Evolutionary conservation across 2,888 invertebrate genomes (phyloP).

Genomic region (Dasysyrphus tricinctus): DNA sequence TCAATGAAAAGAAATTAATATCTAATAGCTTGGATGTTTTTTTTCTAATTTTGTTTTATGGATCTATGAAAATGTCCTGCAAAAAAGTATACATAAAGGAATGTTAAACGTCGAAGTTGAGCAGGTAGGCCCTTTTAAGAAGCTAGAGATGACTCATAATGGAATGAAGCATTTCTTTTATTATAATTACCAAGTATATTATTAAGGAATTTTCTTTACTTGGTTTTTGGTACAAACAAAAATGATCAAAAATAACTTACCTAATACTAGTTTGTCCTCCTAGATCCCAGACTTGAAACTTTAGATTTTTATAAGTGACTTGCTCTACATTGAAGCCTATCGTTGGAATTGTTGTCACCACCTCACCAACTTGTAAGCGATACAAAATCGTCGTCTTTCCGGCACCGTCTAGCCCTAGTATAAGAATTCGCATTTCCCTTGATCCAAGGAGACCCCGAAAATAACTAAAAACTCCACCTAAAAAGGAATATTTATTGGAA

Average conservation of each 20-base stretch:
- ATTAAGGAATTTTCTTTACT: background rate
- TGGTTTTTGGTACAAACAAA: background rate
- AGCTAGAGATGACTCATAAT: constrained; percentile 10
- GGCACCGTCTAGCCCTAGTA: constrained; percentile 98
- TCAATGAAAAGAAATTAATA: background rate
- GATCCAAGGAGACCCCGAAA: constrained; percentile 97
- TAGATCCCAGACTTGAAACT: constrained; percentile 99
- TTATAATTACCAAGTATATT: background rate
- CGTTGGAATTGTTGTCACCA: constrained; percentile 98
- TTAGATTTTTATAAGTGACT: constrained; percentile 99
- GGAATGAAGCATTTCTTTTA: background rate
- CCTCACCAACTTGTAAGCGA: constrained; percentile 98
- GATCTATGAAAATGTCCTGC: background rate
- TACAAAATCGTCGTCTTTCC: constrained; percentile 99
- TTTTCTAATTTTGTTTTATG: background rate
- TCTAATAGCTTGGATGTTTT: background rate
- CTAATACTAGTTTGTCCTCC: constrained; percentile 99
- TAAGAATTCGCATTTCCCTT: constrained; percentile 98
- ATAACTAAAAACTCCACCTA: constrained; percentile 98
- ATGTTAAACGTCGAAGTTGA: background rate
- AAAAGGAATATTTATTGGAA: constrained; percentile 41
- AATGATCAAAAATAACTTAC: constrained; percentile 84
- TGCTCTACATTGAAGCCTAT: constrained; percentile 99
- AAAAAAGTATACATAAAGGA: background rate
- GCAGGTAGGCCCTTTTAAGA: background rate